phyloP scores from a whole-genome alignment of 2,888 invertebrate genomes.

The Nezara viridula region DNA sequence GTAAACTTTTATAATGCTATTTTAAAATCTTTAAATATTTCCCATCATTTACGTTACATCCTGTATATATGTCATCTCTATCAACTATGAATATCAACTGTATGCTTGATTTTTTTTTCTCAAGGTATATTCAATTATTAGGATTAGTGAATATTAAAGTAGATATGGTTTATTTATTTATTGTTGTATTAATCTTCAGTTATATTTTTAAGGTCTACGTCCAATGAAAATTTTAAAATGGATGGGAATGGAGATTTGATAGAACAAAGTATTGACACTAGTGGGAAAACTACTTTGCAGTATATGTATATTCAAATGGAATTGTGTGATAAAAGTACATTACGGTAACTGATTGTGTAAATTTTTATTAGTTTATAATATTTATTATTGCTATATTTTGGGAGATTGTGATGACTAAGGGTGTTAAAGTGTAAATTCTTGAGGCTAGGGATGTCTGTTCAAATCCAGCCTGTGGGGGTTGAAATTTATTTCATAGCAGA shows the following conservation, averaged over 20 bases:
- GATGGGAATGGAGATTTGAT: constrained; percentile 4
- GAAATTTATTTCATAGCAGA: no score
- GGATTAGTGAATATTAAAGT: background rate
- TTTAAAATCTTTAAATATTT: no score
- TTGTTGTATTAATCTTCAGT: background rate
- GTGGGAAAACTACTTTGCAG: constrained; percentile 69
- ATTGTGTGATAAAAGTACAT: constrained; percentile 96
- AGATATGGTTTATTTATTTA: background rate
- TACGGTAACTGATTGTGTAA: constrained; percentile 71
- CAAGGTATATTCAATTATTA: background rate
- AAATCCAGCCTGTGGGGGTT: no score
- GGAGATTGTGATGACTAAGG: no score
- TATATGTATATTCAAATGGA: constrained; percentile 98
- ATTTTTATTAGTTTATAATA: background rate
- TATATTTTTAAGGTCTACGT: constrained; percentile 57
- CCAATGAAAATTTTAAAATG: constrained; percentile 41
- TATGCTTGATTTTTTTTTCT: background rate
- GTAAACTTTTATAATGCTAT: no score
- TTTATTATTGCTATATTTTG: no score
- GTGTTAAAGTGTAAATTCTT: no score
- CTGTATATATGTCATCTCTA: no score
- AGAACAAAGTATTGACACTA: background rate
- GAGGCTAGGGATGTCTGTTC: no score
- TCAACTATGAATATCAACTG: background rate
- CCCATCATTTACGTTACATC: no score